phyloP scores from a whole-genome alignment of 92 coral and sea anemone genomes.

The Plumapathes pennacea region DNA sequence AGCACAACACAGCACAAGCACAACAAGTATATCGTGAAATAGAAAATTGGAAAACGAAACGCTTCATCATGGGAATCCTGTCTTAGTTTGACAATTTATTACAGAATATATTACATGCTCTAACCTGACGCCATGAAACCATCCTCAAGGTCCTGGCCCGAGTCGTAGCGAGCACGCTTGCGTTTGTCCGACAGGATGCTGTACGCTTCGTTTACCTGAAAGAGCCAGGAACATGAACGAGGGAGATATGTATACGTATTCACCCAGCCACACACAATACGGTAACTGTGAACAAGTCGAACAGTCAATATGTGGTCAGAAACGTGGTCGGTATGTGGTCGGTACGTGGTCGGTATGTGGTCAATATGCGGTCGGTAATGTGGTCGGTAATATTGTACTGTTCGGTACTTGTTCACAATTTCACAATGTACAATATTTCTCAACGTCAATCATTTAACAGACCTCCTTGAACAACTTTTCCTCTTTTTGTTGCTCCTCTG shows the following conservation, averaged over 20 bases:
- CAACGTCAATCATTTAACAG: not conserved
- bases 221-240: not conserved
- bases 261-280: too few species aligned
- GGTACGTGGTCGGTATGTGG: too few species aligned
- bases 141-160: slow-evolving; percentile 94
- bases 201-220: slow-evolving; percentile 95
- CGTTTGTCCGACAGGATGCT: slow-evolving; percentile 86
- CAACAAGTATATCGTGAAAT: too few species aligned
- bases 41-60: too few species aligned
- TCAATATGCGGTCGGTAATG: too few species aligned
- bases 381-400: too few species aligned
- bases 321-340: too few species aligned
- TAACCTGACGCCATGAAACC: slow-evolving; percentile 66
- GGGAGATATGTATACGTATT: too few species aligned
- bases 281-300: too few species aligned
- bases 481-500: slow-evolving; percentile 73
- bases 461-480: slow-evolving; percentile 96
- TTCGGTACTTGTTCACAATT: too few species aligned
- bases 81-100: not conserved
- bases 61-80: not conserved
- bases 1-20: not conserved
- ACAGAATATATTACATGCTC: not conserved
- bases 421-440: too few species aligned
- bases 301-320: too few species aligned
- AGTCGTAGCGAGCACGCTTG: slow-evolving; percentile 85